Percentiles rank a stretch among this genome's conserved stretches.
phyloP scores from a whole-genome alignment of 2,797 vertebrate species.

The Diglossa cyanea region DNA sequence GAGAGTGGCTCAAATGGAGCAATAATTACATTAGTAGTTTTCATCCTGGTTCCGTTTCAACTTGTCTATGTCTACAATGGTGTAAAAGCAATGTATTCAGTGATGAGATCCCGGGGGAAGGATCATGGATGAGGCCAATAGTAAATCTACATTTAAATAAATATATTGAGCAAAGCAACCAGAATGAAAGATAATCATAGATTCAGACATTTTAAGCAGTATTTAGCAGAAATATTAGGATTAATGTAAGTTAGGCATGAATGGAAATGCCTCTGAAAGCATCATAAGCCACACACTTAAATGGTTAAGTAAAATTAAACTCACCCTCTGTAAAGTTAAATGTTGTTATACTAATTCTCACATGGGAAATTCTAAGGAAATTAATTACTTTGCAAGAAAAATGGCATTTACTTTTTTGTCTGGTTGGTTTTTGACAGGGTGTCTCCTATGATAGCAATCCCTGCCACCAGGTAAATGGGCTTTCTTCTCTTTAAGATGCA shows the following conservation, averaged over 20 bases:
- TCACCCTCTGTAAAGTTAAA: not conserved
- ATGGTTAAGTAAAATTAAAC: not conserved
- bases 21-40: not conserved
- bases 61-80: not conserved
- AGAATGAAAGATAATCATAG: not conserved
- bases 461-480: conserved; percentile 53
- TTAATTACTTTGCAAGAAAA: not conserved
- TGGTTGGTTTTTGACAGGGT: not conserved
- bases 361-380: not conserved
- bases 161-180: not conserved
- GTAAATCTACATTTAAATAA: not conserved
- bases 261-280: not conserved
- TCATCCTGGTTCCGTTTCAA: not conserved
- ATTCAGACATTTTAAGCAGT: not conserved
- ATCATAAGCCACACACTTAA: not conserved
- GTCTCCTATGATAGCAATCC: conserved; percentile 53
- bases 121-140: not conserved
- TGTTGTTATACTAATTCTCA: not conserved
- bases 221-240: not conserved
- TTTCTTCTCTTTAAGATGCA: not conserved
- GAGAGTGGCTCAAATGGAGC: not conserved
- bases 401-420: not conserved
- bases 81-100: not conserved
- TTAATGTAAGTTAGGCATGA: not conserved
- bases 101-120: not conserved